Base-by-base conservation (phyloP, 2,888 invertebrate species). In the Villa cingulata region DNA sequence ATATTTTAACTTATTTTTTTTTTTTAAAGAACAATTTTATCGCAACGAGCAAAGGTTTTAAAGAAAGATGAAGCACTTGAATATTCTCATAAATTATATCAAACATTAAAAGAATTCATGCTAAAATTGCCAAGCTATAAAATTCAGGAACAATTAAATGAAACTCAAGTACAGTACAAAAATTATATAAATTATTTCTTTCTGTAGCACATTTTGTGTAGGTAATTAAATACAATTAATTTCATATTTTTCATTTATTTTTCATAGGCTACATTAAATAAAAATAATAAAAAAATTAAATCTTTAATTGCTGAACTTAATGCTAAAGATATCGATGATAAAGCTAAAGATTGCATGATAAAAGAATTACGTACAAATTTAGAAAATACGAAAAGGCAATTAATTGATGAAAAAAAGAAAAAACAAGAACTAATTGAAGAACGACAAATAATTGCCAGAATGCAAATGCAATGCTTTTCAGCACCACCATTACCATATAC, bases 401-500 rank as follows among this genome's bases (percentile, higher is more conserved):
- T 67, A 4, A 55, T 57, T 14, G 58, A 58, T 37, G 68, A 68
- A 48, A 64, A 63, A 48, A 62, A 64, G 40, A 58, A 59, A 37
- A 67, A 66, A 42, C 63, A 63, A 46, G 63, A 61, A 44, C 56
- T 67, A 2, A 45, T 65, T 10, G 64, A 66, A 46, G 68, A 67
- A 43, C 58, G 66, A 1, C 62, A 66, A 15, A 53, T 64, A 4
- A 49, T 66, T n/a, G 59, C 60, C 27, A 65, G 66, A 48, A 63
- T 67, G 62, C 68, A 66, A 47, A 54, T 59, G 0, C 65, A 68
- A 17, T 66, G 65, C 53, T 63, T 62, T 46, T 66, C 68, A 16
- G 68, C 67, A 12, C 68, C 67, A 1, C 57, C 66, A 1, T 27
- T 23, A 20, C 59, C 56, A 38, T 49, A 61, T 12, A 61, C 63